phyloP scores from a whole-genome alignment of 1,140 invertebrate genomes.

The Drosophila nasuta region DNA sequence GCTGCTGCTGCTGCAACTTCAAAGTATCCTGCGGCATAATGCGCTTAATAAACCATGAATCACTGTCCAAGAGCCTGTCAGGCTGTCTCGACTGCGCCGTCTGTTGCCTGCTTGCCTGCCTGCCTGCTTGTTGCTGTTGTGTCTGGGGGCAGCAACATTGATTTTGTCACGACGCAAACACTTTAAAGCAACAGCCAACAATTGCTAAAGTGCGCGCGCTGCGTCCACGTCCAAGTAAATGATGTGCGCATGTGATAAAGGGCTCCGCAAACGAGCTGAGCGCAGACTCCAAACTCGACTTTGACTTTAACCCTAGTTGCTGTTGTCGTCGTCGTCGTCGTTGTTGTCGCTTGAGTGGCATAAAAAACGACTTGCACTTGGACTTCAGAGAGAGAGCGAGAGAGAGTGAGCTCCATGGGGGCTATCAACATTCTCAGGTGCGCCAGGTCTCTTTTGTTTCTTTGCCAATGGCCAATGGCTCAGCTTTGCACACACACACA shows the following conservation, averaged over 20 bases:
- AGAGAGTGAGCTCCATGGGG: conserved; percentile 63
- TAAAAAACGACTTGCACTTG: conserved; percentile 80
- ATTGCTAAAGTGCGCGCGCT: conserved; percentile 77
- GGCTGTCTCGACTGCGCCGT: conserved; percentile 17
- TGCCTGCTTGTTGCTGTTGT: conserved; percentile 13
- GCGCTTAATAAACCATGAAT: conserved; percentile 85
- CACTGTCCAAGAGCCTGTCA: conserved; percentile 82
- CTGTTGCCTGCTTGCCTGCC: neutral
- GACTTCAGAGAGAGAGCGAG: conserved; percentile 49
- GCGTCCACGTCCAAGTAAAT: conserved; percentile 70
- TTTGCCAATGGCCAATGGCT: conserved; percentile 51
- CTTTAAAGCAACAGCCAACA: conserved; percentile 67
- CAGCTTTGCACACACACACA: conserved; percentile 50
- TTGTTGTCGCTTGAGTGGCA: conserved; percentile 73
- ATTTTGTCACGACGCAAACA: conserved; percentile 84
- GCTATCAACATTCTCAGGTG: conserved; percentile 83
- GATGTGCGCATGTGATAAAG: conserved; percentile 83
- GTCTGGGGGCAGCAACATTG: conserved; percentile 69
- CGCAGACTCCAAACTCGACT: conserved; percentile 14
- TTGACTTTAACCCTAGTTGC: conserved; percentile 25
- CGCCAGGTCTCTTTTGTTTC: conserved; percentile 72
- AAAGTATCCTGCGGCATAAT: conserved; percentile 84
- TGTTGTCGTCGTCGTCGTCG: conserved; percentile 53
- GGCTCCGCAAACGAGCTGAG: conserved; percentile 64
- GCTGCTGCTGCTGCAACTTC: conserved; percentile 57